These are phyloP conservation scores for Hypena proboscidalis DNA, from an alignment of 2,888 invertebrate species.

Conservation along the genomic window DNA sequence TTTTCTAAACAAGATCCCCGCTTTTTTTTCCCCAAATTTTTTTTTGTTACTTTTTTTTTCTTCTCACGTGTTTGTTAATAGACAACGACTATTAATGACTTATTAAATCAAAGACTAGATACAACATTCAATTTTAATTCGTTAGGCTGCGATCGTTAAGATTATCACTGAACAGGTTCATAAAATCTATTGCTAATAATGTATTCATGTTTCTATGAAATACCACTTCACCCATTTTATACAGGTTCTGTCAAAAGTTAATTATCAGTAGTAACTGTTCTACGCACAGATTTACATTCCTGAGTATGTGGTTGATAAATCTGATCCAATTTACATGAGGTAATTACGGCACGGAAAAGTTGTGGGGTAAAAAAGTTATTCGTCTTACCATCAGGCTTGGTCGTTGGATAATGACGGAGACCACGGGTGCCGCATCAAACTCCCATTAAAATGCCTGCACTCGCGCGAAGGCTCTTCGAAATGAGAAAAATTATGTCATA, in stretches of 20 bases:
- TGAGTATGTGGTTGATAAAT: constrained; percentile 67
- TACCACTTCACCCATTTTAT: background rate
- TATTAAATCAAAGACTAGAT: too few species aligned
- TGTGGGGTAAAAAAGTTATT: constrained; percentile 33
- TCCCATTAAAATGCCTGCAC: constrained; percentile 69
- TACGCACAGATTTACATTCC: constrained; percentile 56
- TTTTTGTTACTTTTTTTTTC: too few species aligned
- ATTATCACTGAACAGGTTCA: background rate
- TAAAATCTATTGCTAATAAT: background rate
- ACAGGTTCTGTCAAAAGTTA: constrained; percentile 6
- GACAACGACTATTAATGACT: too few species aligned
- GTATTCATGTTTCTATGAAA: constrained; percentile 2
- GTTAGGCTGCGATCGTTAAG: too few species aligned
- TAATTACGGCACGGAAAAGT: constrained; percentile 66
- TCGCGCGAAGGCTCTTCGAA: constrained; percentile 46
- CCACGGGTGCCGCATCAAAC: constrained; percentile 63
- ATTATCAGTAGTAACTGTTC: constrained; percentile 16
- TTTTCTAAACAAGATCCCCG: too few species aligned
- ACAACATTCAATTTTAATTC: too few species aligned
- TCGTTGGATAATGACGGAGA: constrained; percentile 54
- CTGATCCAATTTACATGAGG: constrained; percentile 75
- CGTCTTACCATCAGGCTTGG: constrained; percentile 30
- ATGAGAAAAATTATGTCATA: constrained; percentile 51
- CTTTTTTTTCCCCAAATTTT: too few species aligned
- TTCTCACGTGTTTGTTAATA: too few species aligned